These are phyloP conservation scores for Achatina immaculata DNA, from an alignment of 1,140 invertebrate genomes.

Conservation along the genomic window DNA sequence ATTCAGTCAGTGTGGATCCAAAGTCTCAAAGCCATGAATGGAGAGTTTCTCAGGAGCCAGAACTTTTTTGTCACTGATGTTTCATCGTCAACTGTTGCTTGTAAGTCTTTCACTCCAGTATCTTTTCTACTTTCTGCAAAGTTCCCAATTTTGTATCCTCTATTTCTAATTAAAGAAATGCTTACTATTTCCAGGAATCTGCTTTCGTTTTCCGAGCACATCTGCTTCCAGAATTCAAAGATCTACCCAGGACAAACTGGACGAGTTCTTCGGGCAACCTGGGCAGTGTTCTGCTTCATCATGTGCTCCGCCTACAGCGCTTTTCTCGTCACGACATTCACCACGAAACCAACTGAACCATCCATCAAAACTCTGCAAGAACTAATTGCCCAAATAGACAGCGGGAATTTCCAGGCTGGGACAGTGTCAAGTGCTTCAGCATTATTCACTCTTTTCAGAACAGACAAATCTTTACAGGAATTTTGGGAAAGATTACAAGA, in stretches of 20 bases:
- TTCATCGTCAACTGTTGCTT: too few species aligned
- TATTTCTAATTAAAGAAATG: too few species aligned
- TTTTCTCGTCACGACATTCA: slow-evolving; percentile 17
- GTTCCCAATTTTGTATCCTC: too few species aligned
- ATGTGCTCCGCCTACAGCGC: neutral
- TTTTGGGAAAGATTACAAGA: neutral
- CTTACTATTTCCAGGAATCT: neutral
- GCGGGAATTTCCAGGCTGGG: neutral
- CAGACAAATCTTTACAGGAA: neutral
- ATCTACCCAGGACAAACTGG: neutral
- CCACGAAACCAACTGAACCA: neutral
- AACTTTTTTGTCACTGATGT: too few species aligned
- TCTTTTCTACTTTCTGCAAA: too few species aligned
- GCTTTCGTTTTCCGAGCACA: neutral
- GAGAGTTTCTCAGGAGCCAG: too few species aligned
- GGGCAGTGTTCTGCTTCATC: slow-evolving; percentile 13
- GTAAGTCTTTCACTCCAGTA: too few species aligned
- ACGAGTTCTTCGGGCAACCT: slow-evolving; percentile 5
- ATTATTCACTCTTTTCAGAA: neutral
- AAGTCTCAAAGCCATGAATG: too few species aligned
- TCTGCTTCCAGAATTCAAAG: neutral
- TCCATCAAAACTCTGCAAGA: neutral
- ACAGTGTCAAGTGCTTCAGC: neutral
- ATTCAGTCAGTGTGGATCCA: too few species aligned
- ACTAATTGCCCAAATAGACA: neutral